phyloP scores from a whole-genome alignment of 2,797 vertebrate species.

The Ctenochaetus hawaiiensis region DNA sequence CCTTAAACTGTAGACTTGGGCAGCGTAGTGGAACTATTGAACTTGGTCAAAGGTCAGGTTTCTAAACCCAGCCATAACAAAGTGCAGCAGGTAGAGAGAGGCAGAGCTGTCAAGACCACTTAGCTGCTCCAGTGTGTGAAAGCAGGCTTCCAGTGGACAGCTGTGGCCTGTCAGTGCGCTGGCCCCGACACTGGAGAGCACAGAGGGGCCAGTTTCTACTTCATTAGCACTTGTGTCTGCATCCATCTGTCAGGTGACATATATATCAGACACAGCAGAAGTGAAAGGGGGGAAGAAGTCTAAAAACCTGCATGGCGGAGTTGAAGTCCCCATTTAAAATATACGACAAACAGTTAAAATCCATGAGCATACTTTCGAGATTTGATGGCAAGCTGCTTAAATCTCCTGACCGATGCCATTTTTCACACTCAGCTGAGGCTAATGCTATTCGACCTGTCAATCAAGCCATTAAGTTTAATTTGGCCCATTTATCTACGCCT shows the following conservation, averaged over 20 bases:
- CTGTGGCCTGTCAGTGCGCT: conserved; percentile 69
- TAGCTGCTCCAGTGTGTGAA: conserved; percentile 53
- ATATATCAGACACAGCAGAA: conserved; percentile 57
- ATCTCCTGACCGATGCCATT: conserved; percentile 58
- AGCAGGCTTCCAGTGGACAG: conserved; percentile 65
- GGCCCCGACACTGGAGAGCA: conserved; percentile 62
- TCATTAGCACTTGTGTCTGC: conserved; percentile 77
- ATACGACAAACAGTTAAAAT: conserved; percentile 65
- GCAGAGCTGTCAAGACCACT: conserved; percentile 63
- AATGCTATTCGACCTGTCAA: conserved; percentile 74
- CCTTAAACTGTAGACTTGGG: conserved; percentile 14
- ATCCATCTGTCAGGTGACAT: conserved; percentile 79
- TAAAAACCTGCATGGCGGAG: conserved; percentile 6
- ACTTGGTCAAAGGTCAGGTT: conserved; percentile 50
- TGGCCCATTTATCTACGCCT: conserved; percentile 76
- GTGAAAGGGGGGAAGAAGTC: background rate
- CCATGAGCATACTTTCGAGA: conserved; percentile 41
- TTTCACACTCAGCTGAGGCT: conserved; percentile 63
- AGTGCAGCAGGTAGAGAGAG: conserved; percentile 56
- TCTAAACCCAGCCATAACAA: conserved; percentile 58
- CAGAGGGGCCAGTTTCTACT: conserved; percentile 72
- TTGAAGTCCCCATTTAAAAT: conserved; percentile 40
- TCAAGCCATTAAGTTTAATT: conserved; percentile 83
- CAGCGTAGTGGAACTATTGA: background rate
- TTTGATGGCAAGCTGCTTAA: conserved; percentile 55